Conservation (phyloP, 2,113 vertebrate species). For the Dasyornis broadbenti region DNA sequence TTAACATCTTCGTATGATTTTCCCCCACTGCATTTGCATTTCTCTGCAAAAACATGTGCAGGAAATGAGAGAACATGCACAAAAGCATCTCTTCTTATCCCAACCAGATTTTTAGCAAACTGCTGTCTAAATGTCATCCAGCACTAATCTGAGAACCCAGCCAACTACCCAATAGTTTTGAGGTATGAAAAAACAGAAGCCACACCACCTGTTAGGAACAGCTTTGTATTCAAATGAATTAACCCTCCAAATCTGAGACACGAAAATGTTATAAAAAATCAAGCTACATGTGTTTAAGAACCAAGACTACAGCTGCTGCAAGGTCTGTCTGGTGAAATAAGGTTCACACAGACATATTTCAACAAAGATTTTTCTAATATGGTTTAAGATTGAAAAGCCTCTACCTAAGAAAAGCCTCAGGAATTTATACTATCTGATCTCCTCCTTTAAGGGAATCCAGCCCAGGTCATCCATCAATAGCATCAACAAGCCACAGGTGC, state of each 20-base stretch:
- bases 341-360: not conserved
- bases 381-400: not conserved
- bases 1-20: not conserved
- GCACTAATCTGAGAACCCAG: not conserved
- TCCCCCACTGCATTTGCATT: not conserved
- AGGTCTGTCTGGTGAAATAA: not conserved
- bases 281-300: not conserved
- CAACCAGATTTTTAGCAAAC: not conserved
- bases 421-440: not conserved
- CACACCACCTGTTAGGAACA: not conserved
- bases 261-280: not conserved
- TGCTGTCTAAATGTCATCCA: not conserved
- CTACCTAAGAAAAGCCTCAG: not conserved
- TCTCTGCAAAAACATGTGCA: not conserved
- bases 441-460: not conserved
- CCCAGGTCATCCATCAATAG: not conserved
- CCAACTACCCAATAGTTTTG: not conserved
- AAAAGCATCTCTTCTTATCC: not conserved
- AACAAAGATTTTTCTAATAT: not conserved
- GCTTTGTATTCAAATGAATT: not conserved
- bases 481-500: not conserved
- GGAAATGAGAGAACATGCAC: not conserved
- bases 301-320: not conserved
- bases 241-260: not conserved
- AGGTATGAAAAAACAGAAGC: not conserved